Conservation (phyloP, 2,113 vertebrate species). For the Thermophis baileyi region DNA sequence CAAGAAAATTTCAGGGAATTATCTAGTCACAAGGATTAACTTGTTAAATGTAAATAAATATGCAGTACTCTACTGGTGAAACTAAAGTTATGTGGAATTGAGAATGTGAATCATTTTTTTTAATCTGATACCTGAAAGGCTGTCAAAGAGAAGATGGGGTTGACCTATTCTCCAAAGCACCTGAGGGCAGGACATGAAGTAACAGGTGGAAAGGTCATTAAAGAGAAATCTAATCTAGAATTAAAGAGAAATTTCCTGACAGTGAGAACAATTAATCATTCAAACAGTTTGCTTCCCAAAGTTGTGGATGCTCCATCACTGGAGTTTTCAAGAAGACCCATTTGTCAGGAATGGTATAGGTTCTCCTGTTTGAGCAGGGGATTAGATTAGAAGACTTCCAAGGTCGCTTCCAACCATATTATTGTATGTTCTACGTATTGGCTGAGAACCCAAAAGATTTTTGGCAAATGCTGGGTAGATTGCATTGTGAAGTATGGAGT, state of each 20-base stretch:
- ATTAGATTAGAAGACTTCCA: not conserved
- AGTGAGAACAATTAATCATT: not conserved
- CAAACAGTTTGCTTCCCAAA: not conserved
- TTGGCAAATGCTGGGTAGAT: not conserved
- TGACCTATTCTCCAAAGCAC: not conserved
- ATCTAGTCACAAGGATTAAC: too few species aligned
- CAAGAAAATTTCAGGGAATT: too few species aligned
- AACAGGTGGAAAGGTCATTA: not conserved
- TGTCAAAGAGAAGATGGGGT: not conserved
- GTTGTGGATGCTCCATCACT: too few species aligned
- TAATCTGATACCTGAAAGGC: not conserved
- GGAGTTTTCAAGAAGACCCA: too few species aligned
- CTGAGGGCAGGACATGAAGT: not conserved
- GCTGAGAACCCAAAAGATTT: not conserved
- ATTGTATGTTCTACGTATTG: not conserved
- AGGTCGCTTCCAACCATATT: not conserved
- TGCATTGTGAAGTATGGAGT: not conserved
- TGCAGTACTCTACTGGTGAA: not conserved
- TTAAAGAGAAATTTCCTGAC: not conserved
- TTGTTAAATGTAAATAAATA: too few species aligned
- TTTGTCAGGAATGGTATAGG: not conserved
- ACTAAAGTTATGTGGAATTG: not conserved
- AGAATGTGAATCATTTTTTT: not conserved
- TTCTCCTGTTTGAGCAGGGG: not conserved
- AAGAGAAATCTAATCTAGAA: not conserved